Base-by-base conservation (phyloP, 2,888 invertebrate species). In the Aspidiotus rigidus region DNA sequence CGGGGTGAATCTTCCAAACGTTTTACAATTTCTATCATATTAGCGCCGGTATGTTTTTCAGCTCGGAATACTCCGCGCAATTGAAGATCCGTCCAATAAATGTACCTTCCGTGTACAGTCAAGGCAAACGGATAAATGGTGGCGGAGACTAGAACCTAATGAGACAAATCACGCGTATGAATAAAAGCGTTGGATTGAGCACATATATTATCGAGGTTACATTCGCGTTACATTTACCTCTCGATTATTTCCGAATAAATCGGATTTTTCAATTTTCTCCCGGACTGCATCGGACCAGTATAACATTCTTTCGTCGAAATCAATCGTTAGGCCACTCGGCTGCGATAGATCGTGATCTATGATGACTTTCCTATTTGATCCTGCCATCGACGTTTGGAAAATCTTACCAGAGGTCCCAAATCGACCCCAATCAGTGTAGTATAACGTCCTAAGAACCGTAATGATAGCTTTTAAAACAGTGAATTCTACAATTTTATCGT, bases 211-310 rank as follows among this genome's bases (percentile, higher is more conserved):
- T 13, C n/a, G 16, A 59, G 16, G 13, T 17, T 17, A 59, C 5
- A 28, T 28, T 3, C 28, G 28, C 62, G 39, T 39, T 49, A 17
- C 7, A 69, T 64, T 66, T 60, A 75, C 83, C 79, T 95, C 90
- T 62, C 98, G 82, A 71, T 89, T 87, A 54, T 84, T 84, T 1
- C 98, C 98, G 76, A 94, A 89, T 60, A 97, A 80, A 77, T 89
- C 87, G 0, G 93, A 87, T 44, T 96, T 81, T 79, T 99, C 98
- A 72, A 99, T 97, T 78, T 94, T 94, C 77, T 97, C 94, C 28
- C 92, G 81, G 0, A 94, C 90, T 0, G 96, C 95, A 78, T 99
- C 98, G 0, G 97, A 96, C 98, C 98, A 99, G 77, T 97, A 99
- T 0, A 93, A 78, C 84, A 88, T 90, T 42, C 86, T 84, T 61